Conservation (phyloP, 2,888 invertebrate genomes). For the Alsophila aescularia region DNA sequence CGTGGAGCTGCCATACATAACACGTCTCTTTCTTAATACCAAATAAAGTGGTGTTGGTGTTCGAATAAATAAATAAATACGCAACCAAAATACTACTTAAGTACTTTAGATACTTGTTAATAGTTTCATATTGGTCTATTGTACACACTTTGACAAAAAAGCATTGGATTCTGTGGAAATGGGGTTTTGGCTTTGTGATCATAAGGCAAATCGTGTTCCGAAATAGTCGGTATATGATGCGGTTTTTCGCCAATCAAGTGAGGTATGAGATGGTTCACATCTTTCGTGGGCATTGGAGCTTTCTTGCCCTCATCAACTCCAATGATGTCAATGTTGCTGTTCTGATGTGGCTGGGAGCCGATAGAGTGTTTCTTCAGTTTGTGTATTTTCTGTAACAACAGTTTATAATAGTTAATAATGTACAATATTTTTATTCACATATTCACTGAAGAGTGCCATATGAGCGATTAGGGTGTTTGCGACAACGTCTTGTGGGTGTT, state of each 20-base stretch:
- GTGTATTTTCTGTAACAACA: constrained; percentile 69
- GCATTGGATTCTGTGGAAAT: constrained; percentile 48
- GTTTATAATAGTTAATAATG: not conserved
- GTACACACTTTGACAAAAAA: constrained; percentile 29
- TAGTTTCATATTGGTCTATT: not conserved
- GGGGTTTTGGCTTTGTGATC: constrained; percentile 56
- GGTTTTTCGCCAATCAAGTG: constrained; percentile 55
- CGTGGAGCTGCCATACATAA: too few species aligned
- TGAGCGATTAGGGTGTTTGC: too few species aligned
- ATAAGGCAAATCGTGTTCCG: constrained; percentile 49
- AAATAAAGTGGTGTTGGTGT: too few species aligned
- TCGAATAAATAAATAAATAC: too few species aligned
- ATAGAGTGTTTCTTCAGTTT: constrained; percentile 70
- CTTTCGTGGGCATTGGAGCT: constrained; percentile 51
- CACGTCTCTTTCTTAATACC: too few species aligned
- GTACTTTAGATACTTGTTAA: too few species aligned
- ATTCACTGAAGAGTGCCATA: too few species aligned
- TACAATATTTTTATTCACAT: too few species aligned
- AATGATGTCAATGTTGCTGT: constrained; percentile 66
- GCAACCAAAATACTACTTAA: too few species aligned
- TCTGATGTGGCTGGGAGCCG: constrained; percentile 9
- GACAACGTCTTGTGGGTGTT: too few species aligned
- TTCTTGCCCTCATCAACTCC: constrained; percentile 69
- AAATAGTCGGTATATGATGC: constrained; percentile 41
- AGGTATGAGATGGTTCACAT: constrained; percentile 56